Conservation (phyloP, 1,140 invertebrate genomes). For the Plodia interpunctella region DNA sequence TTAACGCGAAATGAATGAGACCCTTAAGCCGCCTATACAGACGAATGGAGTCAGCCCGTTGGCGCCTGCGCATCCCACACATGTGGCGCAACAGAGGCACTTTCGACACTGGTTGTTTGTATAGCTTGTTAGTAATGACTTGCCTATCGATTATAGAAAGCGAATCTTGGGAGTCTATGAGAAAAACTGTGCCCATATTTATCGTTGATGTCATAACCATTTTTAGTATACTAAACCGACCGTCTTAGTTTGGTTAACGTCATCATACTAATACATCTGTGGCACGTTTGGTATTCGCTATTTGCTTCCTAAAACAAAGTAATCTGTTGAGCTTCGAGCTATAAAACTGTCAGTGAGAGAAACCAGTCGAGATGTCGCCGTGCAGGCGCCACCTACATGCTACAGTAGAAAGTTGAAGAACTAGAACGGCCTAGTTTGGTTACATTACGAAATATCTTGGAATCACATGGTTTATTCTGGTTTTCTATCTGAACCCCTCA, state of each 20-base stretch:
- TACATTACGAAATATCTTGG: slow-evolving; percentile 50
- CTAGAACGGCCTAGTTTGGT: slow-evolving; percentile 56
- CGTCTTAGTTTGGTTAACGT: slow-evolving; percentile 28
- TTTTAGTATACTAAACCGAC: slow-evolving; percentile 22
- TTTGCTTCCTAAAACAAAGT: slow-evolving; percentile 12
- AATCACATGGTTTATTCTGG: slow-evolving; percentile 42
- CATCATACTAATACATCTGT: slow-evolving; percentile 20
- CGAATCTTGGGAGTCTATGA: slow-evolving; percentile 41
- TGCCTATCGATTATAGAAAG: slow-evolving; percentile 56
- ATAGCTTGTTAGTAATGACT: slow-evolving; percentile 52
- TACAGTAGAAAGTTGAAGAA: slow-evolving; percentile 68
- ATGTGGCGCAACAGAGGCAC: slow-evolving; percentile 66
- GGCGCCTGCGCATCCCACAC: slow-evolving; percentile 71
- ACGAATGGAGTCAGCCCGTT: slow-evolving; percentile 40
- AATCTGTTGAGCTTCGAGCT: slow-evolving; percentile 5
- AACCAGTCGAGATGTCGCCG: slow-evolving; percentile 30
- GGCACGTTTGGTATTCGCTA: not conserved
- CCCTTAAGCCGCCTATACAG: slow-evolving; percentile 54
- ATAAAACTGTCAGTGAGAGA: slow-evolving; percentile 26
- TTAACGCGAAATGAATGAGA: slow-evolving; percentile 71
- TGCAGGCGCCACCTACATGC: slow-evolving; percentile 47
- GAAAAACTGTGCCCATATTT: slow-evolving; percentile 28
- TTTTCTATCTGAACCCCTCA: slow-evolving; percentile 36
- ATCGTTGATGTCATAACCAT: slow-evolving; percentile 31
- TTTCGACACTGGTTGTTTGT: slow-evolving; percentile 67